phyloP scores from a whole-genome alignment of 2,113 vertebrate species.

The Lamprologus lemairii region DNA sequence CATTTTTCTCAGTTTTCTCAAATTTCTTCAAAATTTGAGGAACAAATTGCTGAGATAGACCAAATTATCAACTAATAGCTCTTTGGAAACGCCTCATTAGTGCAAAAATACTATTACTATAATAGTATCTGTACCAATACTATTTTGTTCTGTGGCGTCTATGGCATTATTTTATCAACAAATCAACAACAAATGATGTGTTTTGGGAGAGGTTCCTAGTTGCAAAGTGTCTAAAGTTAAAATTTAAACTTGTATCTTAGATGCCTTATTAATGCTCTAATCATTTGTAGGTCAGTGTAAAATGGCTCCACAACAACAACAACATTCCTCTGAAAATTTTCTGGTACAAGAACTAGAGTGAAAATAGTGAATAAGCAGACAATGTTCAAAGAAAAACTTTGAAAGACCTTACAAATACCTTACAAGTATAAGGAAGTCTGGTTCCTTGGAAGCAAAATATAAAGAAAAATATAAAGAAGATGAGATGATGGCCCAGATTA shows the following conservation, averaged over 20 bases:
- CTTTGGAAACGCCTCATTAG: rapidly evolving
- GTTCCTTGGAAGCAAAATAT: background rate
- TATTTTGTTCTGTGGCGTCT: rapidly evolving
- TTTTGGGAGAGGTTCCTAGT: background rate
- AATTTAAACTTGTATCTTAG: background rate
- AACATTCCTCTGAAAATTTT: rapidly evolving
- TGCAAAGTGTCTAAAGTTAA: background rate
- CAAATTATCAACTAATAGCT: background rate
- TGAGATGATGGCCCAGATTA: background rate
- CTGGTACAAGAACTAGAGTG: background rate
- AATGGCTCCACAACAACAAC: background rate
- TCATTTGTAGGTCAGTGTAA: background rate
- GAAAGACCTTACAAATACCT: background rate
- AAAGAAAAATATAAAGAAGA: background rate
- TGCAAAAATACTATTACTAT: background rate
- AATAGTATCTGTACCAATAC: background rate
- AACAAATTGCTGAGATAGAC: background rate
- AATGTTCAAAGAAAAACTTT: background rate
- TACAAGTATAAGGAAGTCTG: background rate
- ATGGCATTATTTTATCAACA: background rate
- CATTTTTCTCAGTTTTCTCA: background rate
- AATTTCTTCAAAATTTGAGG: background rate
- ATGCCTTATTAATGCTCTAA: background rate
- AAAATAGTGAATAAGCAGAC: background rate
- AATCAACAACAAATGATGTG: background rate